These are phyloP conservation scores for Pecten maximus DNA, from an alignment of 2,888 invertebrate genomes.

Conservation along the genomic window DNA sequence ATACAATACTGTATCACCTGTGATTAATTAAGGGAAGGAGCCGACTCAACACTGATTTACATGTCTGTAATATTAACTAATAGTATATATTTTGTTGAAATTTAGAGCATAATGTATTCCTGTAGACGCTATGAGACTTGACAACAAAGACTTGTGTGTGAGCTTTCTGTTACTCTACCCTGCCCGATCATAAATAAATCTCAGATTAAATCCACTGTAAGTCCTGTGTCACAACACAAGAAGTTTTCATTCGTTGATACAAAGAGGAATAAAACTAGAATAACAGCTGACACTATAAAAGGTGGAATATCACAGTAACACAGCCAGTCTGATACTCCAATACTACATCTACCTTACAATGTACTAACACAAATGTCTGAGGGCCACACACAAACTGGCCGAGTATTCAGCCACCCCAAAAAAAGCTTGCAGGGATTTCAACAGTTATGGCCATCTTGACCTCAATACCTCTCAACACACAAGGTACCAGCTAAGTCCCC, in stretches of 20 bases:
- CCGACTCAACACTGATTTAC: too few relatives aligned
- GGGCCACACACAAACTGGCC: not conserved
- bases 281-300: not conserved
- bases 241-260: not conserved
- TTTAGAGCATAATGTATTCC: not conserved
- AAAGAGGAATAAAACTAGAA: not conserved
- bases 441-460: constrained; percentile 11
- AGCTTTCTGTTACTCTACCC: not conserved
- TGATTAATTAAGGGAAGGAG: too few relatives aligned
- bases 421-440: constrained; percentile 21
- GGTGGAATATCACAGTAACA: not conserved
- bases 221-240: constrained; percentile 20
- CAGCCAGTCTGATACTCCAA: not conserved
- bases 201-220: not conserved
- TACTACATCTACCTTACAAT: not conserved
- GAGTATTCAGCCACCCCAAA: not conserved
- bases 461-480: not conserved
- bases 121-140: not conserved
- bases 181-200: not conserved
- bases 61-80: too few relatives aligned
- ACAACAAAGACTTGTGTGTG: constrained; percentile 7
- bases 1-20: too few relatives aligned
- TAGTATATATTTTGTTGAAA: not conserved
- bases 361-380: not conserved
- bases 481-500: not conserved